phyloP scores from a whole-genome alignment of 35 echinoderm and acorn worm genomes.

The Strongylocentrotus purpuratus region DNA sequence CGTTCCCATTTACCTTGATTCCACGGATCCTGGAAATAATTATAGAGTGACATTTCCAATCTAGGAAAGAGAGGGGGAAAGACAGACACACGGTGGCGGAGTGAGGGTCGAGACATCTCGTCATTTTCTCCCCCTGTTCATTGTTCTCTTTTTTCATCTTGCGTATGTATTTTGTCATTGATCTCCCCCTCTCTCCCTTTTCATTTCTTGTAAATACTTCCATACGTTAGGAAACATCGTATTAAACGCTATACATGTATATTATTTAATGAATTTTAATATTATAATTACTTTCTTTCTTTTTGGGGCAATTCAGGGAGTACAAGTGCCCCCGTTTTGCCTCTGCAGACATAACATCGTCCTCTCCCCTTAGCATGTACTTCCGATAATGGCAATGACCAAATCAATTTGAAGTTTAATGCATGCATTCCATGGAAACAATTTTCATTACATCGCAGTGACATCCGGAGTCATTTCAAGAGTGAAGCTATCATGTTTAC shows the following conservation, averaged over 20 bases:
- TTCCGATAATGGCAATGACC: background rate
- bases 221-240: too few relatives aligned
- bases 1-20: background rate
- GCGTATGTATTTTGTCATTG: background rate
- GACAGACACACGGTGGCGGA: background rate
- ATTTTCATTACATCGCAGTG: background rate
- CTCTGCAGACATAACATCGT: background rate
- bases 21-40: background rate
- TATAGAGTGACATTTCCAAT: background rate
- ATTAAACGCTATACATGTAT: too few relatives aligned
- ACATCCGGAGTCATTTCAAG: background rate
- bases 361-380: background rate
- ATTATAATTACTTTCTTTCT: background rate
- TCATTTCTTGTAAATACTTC: background rate
- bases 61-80: too few relatives aligned
- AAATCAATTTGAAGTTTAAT: constrained; percentile 15
- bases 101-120: too few relatives aligned
- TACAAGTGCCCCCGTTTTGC: too few relatives aligned
- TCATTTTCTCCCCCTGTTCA: too few relatives aligned
- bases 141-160: background rate
- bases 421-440: background rate
- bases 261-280: too few relatives aligned
- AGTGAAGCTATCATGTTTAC: background rate
- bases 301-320: background rate
- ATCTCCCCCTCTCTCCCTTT: background rate